These are phyloP conservation scores for Morinoia aosen DNA, from an alignment of 2,888 invertebrate species.

Conservation along the genomic window DNA sequence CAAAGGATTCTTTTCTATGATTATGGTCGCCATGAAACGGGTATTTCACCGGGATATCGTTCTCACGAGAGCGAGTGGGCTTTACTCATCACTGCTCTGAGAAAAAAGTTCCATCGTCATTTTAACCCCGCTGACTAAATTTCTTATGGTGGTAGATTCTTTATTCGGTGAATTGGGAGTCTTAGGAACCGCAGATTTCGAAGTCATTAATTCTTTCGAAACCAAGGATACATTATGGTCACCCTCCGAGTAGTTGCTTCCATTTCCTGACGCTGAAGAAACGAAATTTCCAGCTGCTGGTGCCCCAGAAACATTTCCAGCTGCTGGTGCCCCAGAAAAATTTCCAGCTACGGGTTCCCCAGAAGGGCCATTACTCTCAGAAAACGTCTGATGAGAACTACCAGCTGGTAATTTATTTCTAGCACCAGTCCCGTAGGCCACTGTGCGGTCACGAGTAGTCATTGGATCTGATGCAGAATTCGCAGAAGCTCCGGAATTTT, in stretches of 20 bases:
- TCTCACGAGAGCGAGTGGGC: not conserved
- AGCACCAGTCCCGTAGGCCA: not conserved
- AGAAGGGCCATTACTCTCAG: not conserved
- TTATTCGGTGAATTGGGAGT: not conserved
- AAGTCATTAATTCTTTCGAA: not conserved
- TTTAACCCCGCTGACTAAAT: not conserved
- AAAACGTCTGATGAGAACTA: not conserved
- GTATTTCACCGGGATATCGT: no score
- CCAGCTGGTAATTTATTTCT: not conserved
- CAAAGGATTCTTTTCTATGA: no score
- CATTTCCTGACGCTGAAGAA: not conserved
- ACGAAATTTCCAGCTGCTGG: not conserved
- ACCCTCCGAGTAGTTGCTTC: not conserved
- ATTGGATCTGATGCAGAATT: not conserved
- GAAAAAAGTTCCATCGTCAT: not conserved
- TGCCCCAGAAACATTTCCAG: not conserved
- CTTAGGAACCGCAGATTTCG: not conserved
- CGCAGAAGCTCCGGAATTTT: not conserved
- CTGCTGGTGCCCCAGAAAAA: not conserved
- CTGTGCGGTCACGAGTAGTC: not conserved
- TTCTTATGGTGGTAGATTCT: constrained; percentile 5
- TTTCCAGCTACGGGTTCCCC: not conserved
- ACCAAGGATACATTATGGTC: not conserved
- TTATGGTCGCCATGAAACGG: no score
- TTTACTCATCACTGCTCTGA: not conserved